Evolutionary conservation across 2,113 vertebrate species (phyloP).

Genomic region (Laterallus jamaicensis): DNA sequence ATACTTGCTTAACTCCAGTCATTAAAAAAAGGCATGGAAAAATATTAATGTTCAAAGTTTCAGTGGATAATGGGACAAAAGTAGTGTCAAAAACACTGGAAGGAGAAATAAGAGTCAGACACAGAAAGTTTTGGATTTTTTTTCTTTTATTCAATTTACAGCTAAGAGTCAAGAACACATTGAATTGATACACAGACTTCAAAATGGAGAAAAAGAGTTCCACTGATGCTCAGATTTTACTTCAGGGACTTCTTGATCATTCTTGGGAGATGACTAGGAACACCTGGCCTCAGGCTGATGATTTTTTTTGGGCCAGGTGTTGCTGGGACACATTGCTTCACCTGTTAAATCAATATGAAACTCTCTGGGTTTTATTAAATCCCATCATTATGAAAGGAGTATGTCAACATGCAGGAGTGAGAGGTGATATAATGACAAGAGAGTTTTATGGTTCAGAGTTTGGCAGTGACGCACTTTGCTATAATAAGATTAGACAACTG

Average conservation of each 20-base stretch:
- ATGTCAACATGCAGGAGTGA: background rate
- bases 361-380: background rate
- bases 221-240: background rate
- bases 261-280: background rate
- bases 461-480: background rate
- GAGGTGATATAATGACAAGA: background rate
- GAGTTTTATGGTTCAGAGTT: background rate
- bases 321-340: background rate
- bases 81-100: background rate
- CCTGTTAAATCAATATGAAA: background rate
- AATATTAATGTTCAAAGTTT: background rate
- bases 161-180: background rate
- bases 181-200: background rate
- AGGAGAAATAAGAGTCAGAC: background rate
- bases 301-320: background rate
- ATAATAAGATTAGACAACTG: background rate
- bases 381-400: background rate
- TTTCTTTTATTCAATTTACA: background rate
- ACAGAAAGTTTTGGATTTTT: background rate
- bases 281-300: background rate
- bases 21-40: background rate
- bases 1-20: background rate
- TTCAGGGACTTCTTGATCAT: background rate
- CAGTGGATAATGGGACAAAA: background rate
- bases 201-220: background rate